Base-by-base conservation (phyloP, 2,113 vertebrate species). In the Anarhynchus alexandrinus region DNA sequence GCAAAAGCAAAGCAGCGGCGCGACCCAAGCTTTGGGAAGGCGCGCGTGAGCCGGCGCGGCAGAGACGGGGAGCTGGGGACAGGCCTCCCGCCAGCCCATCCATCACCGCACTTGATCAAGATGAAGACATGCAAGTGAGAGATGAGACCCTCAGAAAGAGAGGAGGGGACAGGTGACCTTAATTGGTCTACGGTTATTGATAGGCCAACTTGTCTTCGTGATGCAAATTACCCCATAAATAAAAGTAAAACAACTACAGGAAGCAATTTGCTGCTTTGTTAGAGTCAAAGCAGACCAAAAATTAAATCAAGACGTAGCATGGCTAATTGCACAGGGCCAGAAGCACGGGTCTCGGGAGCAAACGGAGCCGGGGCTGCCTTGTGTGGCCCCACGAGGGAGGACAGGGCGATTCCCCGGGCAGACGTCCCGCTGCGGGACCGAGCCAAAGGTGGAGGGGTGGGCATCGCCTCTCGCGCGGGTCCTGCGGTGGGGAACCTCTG, bases 151-250 rank as follows among this genome's bases (percentile, higher is more conserved):
- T 88, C 12, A 0, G 90, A 88, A 86, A 87, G 90, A 93, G 77
- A 94, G 92, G 86, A 96, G 96, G 96, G 95, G 94, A 95, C 92
- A 95, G 93, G 89, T 93, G 96, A 95, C 93, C 95, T 97, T 97
- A 96, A 97, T 93, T 95, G 95, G 64, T 96, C 95, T 84, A 3
- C 30, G 0, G 69, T 96, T 96, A 96, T 96, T 90, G 92, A 97
- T 96, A 93, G 96, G 72, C 88, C 79, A 95, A 90, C 93, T 92
- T 85, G 79, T 95, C 96, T 97, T 93, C 82, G 0, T 70, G 93
- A 97, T 97, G 94, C 94, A 96, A 95, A 97, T 97, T 86, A 70
- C 92, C 92, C 90, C 67, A 97, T 97, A 97, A 97, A 97, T 96
- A 96, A 96, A 94, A 94, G 96, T 95, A 94, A 96, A 97, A 97